Base-by-base conservation (phyloP, 2,113 vertebrate species). In the Syngnathus floridae region DNA sequence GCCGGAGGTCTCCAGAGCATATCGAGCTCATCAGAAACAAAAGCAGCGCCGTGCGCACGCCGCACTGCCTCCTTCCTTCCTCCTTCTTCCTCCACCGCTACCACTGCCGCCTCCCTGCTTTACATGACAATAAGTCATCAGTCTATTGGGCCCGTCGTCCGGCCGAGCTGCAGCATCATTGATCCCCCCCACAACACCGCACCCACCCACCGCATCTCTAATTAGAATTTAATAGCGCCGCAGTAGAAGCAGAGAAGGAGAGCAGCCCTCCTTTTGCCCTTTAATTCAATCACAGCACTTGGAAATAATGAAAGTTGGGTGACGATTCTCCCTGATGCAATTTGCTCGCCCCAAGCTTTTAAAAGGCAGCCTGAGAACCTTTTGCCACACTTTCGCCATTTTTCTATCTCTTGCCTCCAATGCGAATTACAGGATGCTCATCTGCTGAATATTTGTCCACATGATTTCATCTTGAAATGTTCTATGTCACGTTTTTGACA, bases 91-190 rank as follows among this genome's bases (percentile, higher is more conserved):
- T 14, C 54, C 3, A 95, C 95, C 97, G 95, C 95, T 93, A 92
- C 94, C 93, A 95, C 96, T 98, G 97, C 54, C 22, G 97, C 54
- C 54, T 56, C 54, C 54, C 54, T 35, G 54, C 90, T 98, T 99
- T 99, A 99, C 97, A 99, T 99, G 96, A 99, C 97, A 99, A 99
- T 98, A 98, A 99, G 94, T 99, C 97, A 99, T 98, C 97, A 95
- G 95, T 99, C 97, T 96, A 97, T 98, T 98, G 96, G 96, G 94
- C 95, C 91, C 91, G 93, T 51, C 19, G 93, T 94, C 95, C 95
- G 96, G 94, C 96, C 95, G 95, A 95, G 93, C 95, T 97, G 93
- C 95, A 35, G 95, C 95, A 95, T 96, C 96, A 95, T 95, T 97
- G 95, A 98, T 99, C 95, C 96, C 94, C 95, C 46, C 43, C 43